phyloP scores from a whole-genome alignment of 2,113 vertebrate genomes.

The Helogale parvula region DNA sequence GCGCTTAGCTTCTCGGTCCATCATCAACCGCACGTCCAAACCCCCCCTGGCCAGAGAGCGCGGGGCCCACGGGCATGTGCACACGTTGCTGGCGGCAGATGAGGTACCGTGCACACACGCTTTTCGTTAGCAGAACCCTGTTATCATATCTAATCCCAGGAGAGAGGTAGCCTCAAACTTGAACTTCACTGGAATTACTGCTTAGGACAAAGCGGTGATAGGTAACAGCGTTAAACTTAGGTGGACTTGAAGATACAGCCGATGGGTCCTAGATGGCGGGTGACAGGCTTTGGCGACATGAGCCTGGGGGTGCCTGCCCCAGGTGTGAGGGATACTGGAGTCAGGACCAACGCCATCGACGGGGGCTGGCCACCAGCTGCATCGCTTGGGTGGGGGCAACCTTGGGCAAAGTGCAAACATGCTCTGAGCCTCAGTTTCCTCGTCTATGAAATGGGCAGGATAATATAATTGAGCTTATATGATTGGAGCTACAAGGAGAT shows the following conservation, averaged over 20 bases:
- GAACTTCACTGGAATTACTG: too few species aligned
- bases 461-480: neutral
- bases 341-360: neutral
- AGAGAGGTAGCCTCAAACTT: neutral
- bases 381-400: neutral
- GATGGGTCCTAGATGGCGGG: too few species aligned
- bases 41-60: neutral
- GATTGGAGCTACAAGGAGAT: neutral
- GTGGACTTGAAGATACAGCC: neutral
- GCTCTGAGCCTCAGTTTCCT: neutral
- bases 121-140: neutral
- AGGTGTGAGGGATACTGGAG: neutral
- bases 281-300: neutral
- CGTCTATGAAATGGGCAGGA: neutral
- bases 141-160: neutral
- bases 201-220: rapidly evolving
- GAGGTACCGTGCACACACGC: neutral
- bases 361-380: neutral
- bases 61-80: rapidly evolving
- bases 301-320: neutral
- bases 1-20: neutral
- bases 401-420: neutral
- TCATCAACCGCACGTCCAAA: too few species aligned
- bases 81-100: neutral
- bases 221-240: neutral